phyloP scores from a whole-genome alignment of 2,888 invertebrate species.

The Trachelus iudaicus region DNA sequence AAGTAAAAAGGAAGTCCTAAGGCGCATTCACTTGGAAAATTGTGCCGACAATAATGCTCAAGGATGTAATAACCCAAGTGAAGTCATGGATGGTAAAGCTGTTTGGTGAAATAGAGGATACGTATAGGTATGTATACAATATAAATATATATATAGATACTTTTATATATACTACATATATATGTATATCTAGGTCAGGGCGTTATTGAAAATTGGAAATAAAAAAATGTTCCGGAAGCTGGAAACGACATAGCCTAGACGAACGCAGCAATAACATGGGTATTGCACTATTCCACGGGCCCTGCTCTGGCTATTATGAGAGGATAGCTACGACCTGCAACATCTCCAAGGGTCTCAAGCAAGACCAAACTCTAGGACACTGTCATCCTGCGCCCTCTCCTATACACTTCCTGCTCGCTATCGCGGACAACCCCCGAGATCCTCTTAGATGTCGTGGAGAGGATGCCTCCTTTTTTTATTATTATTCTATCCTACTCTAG shows the following conservation, averaged over 20 bases:
- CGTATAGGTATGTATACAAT: background rate
- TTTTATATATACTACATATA: background rate
- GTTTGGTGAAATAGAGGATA: background rate
- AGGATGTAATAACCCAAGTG: background rate
- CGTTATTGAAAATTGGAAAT: conserved; percentile 20
- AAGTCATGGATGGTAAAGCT: background rate
- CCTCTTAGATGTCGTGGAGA: background rate
- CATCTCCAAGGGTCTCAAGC: background rate
- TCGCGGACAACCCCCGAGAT: background rate
- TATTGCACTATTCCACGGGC: background rate
- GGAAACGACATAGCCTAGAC: conserved; percentile 9
- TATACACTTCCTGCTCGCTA: background rate
- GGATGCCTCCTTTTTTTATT: background rate
- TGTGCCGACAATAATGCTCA: background rate
- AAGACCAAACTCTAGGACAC: background rate
- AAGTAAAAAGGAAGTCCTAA: background rate
- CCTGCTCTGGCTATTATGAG: background rate
- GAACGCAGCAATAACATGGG: background rate
- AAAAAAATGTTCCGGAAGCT: conserved; percentile 14
- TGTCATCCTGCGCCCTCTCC: background rate
- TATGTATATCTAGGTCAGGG: conserved; percentile 12
- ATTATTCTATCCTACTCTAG: background rate
- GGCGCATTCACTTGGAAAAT: background rate
- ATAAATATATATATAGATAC: background rate
- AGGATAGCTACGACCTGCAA: background rate